Base-by-base conservation (phyloP, 2,888 invertebrate species). In the Toxonevra muliebris region DNA sequence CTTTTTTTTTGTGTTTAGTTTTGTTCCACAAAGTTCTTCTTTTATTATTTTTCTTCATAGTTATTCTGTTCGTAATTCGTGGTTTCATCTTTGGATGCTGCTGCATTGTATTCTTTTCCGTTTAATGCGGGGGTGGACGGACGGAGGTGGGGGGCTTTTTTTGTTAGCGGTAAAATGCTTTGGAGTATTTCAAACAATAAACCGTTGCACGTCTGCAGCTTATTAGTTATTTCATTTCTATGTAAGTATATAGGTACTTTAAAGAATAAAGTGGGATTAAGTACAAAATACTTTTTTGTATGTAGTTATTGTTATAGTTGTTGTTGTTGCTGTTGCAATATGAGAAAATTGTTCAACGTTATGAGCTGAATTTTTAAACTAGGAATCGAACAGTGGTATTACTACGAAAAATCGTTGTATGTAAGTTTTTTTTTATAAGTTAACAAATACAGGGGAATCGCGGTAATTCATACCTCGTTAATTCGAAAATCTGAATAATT, bases 201-300 rank as follows among this genome's bases (percentile, higher is more conserved):
- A 61, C 62, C 67, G 65, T 67, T 69, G 69, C 58, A 61, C 63
- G 58, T 69, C 59, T 64, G 53, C 55, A 62, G 69, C 65, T 71
- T 71, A 69, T 71, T 69, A 69, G 69, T 69, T 67, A 20, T 41
- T 66, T 45, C 61, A 57, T 63, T 63, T 12, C 67, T 64, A 61
- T 66, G n/a, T n/a, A n/a, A n/a, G n/a, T n/a, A n/a, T n/a, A n/a
- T n/a, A 30, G 30, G 30, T 30, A 30, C 30, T 30, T 30, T 4
- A 30, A 30, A 41, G 40, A 48, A 45, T 30, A 30, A 30, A 30
- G 30, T 30, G 7, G 50, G 48, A 41, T 64, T 61, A 60, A 64
- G 55, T 64, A 55, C 64, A 55, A 68, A 64, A 64, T 60, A 55
- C 63, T 68, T 63, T 64, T 68, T 43, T 41, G 55, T 7, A n/a